phyloP scores from a whole-genome alignment of 2,888 invertebrate species.

The Caenorhabditis sp. region DNA sequence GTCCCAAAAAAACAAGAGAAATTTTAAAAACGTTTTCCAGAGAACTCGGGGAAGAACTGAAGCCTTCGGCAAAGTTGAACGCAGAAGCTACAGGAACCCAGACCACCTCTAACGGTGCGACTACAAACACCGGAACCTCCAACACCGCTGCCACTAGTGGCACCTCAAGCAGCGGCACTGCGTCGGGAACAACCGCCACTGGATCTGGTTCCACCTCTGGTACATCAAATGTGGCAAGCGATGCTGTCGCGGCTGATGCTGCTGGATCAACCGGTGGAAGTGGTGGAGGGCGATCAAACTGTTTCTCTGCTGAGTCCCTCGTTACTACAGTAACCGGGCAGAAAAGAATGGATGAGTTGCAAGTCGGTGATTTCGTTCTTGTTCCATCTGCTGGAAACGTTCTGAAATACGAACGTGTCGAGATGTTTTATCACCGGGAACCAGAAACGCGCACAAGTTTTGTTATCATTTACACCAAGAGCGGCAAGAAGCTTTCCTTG shows the following conservation, averaged over 20 bases:
- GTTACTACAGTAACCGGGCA: constrained; percentile 72
- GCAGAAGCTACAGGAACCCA: not conserved
- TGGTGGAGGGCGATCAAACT: constrained; percentile 67
- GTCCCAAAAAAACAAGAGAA: too few species aligned
- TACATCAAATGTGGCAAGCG: not conserved
- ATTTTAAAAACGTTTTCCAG: too few species aligned
- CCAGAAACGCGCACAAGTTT: constrained; percentile 76
- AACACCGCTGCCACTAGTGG: not conserved
- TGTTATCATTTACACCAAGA: constrained; percentile 74
- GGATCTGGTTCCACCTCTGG: constrained; percentile 22
- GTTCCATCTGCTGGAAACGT: constrained; percentile 78
- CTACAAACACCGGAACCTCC: not conserved
- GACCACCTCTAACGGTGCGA: not conserved
- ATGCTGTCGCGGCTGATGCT: constrained; percentile 18
- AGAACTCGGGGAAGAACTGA: too few species aligned
- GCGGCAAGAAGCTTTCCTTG: constrained; percentile 75
- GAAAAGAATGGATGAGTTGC: constrained; percentile 79
- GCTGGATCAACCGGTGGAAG: constrained; percentile 24
- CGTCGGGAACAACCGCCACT: constrained; percentile 9
- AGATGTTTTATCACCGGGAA: constrained; percentile 82
- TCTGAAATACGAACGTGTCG: constrained; percentile 79
- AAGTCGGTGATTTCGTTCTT: constrained; percentile 80
- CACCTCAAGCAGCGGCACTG: not conserved
- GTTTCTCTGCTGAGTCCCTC: constrained; percentile 79
- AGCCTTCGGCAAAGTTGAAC: too few species aligned